Percentiles rank a stretch among this genome's conserved stretches.
Evolutionary conservation across 2,888 invertebrate genomes (phyloP).

Genomic region (Tetramorium bicarinatum): DNA sequence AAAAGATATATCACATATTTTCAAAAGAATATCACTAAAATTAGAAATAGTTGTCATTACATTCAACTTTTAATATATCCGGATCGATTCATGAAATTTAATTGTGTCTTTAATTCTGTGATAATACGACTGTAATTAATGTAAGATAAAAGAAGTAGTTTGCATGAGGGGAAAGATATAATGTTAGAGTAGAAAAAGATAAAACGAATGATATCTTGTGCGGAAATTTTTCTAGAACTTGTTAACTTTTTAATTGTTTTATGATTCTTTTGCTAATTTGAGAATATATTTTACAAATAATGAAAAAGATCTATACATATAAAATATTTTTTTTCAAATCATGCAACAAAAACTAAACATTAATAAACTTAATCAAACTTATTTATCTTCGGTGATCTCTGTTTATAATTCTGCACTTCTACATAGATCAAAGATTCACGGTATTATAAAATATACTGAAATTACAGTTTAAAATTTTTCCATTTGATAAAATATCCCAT

Average conservation of each 20-base stretch:
- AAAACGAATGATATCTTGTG: conserved; percentile 15
- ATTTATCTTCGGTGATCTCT: not conserved
- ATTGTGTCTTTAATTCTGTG: conserved; percentile 54
- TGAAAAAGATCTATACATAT: not conserved
- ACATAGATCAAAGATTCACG: not conserved
- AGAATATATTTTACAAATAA: not conserved
- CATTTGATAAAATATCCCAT: too few species aligned
- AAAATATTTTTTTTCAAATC: not conserved
- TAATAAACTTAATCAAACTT: not conserved
- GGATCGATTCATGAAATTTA: conserved; percentile 58
- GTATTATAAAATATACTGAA: not conserved
- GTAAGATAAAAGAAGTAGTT: not conserved
- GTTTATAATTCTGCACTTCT: not conserved
- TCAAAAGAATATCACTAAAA: not conserved
- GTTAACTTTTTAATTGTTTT: not conserved
- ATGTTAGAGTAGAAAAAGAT: not conserved
- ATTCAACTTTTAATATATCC: conserved; percentile 29
- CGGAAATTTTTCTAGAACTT: conserved; percentile 15
- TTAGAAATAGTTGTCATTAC: not conserved
- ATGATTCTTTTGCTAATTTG: not conserved
- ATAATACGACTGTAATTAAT: conserved; percentile 62
- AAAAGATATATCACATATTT: conserved; percentile 12
- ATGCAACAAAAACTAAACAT: not conserved
- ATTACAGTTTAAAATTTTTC: not conserved
- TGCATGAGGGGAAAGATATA: not conserved